Conservation (phyloP, 2,888 invertebrate species). For the Anthophora plumipes region DNA sequence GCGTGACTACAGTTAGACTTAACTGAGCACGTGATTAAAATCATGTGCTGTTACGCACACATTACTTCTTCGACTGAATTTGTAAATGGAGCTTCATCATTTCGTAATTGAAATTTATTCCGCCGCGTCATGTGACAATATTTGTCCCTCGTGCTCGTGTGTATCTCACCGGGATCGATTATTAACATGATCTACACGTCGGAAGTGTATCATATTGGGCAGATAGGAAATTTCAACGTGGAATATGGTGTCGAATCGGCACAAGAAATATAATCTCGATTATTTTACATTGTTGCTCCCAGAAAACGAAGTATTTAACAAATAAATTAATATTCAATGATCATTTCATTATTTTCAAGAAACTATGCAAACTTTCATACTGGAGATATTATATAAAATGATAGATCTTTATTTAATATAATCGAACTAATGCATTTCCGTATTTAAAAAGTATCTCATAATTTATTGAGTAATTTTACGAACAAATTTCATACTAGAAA, state of each 20-base stretch:
- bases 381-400: no score
- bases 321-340: background rate
- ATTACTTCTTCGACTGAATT: conserved; percentile 54
- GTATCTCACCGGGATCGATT: conserved; percentile 20
- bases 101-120: conserved; percentile 60
- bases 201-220: background rate
- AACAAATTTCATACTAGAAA: no score
- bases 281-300: background rate
- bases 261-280: background rate
- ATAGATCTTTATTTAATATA: no score
- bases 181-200: background rate
- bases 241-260: background rate
- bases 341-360: no score
- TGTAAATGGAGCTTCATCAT: conserved; percentile 56
- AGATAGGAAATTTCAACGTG: background rate
- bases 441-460: no score
- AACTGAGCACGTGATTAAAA: conserved; percentile 59
- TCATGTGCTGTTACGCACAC: conserved; percentile 55
- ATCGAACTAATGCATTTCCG: no score
- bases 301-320: background rate
- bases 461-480: no score
- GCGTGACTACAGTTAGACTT: conserved; percentile 58
- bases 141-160: conserved; percentile 10
- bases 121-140: conserved; percentile 28
- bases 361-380: no score